Evolutionary conservation across 2,113 vertebrate genomes (phyloP).

Genomic region (Artemisiospiza belli): DNA sequence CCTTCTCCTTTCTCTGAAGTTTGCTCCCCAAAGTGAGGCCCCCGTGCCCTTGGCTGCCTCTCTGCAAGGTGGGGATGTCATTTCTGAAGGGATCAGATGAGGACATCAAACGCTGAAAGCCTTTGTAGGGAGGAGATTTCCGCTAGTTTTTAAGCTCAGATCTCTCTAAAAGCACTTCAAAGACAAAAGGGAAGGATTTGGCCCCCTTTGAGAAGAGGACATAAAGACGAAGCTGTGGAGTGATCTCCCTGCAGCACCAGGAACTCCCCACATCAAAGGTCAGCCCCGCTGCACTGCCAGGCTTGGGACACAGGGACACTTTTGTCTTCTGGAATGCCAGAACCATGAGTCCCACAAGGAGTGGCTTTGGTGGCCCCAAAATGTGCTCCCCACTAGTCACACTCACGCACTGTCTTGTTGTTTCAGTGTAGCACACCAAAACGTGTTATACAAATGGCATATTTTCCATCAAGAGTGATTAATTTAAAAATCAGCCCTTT

Average conservation of each 20-base stretch:
- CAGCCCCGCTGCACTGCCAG: rapidly evolving
- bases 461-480: neutral
- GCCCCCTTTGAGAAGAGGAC: neutral
- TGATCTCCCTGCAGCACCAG: neutral
- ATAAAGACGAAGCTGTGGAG: neutral
- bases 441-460: neutral
- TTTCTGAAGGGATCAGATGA: neutral
- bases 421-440: neutral
- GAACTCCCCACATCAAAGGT: neutral
- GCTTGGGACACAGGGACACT: rapidly evolving
- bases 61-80: neutral
- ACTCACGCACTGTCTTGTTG: rapidly evolving
- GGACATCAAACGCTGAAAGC: neutral
- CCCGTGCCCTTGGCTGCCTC: neutral
- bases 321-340: neutral
- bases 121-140: neutral
- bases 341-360: rapidly evolving
- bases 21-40: neutral
- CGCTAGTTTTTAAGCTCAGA: neutral
- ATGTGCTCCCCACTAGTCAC: neutral
- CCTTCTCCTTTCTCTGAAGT: neutral
- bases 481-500: neutral
- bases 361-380: neutral
- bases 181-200: neutral
- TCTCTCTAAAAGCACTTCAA: neutral